These are phyloP conservation scores for Steinernema khuongi DNA, from an alignment of 1,140 invertebrate species.

Conservation along the genomic window DNA sequence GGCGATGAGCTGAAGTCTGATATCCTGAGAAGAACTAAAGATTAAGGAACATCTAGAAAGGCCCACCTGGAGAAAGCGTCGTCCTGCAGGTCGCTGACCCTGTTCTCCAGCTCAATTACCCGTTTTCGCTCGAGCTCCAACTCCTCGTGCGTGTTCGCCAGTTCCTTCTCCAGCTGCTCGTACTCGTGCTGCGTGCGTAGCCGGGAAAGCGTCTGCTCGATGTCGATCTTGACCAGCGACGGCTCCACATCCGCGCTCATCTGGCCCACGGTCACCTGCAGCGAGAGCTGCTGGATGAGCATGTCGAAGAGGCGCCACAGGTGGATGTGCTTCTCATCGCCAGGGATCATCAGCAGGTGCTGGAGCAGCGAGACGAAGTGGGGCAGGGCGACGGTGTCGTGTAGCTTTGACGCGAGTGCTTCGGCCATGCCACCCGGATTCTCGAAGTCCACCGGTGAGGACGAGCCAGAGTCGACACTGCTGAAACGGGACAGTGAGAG, in stretches of 20 bases:
- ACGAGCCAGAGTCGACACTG: constrained; percentile 42
- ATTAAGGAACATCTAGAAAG: constrained; percentile 40
- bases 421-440: constrained; percentile 90
- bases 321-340: constrained; percentile 78
- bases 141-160: constrained; percentile 67
- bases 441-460: constrained; percentile 81
- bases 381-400: constrained; percentile 83
- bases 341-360: constrained; percentile 80
- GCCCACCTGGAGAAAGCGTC: constrained; percentile 61
- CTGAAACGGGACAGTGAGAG: constrained; percentile 25
- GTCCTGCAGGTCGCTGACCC: constrained; percentile 67
- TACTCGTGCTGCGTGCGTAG: constrained; percentile 88
- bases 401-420: constrained; percentile 77
- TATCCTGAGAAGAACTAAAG: constrained; percentile 9
- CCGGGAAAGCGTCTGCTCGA: constrained; percentile 58
- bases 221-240: constrained; percentile 63
- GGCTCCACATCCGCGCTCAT: constrained; percentile 85
- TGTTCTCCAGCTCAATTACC: constrained; percentile 70
- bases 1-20: constrained; percentile 38
- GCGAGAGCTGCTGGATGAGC: constrained; percentile 85
- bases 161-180: constrained; percentile 81
- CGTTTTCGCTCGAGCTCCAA: constrained; percentile 76
- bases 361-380: constrained; percentile 84
- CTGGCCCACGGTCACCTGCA: constrained; percentile 75
- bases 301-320: constrained; percentile 90